A percentile compares a stretch with the other conserved stretches of the same genome.
Conservation (phyloP, 2,113 vertebrate species). For the Sapajus apella region DNA sequence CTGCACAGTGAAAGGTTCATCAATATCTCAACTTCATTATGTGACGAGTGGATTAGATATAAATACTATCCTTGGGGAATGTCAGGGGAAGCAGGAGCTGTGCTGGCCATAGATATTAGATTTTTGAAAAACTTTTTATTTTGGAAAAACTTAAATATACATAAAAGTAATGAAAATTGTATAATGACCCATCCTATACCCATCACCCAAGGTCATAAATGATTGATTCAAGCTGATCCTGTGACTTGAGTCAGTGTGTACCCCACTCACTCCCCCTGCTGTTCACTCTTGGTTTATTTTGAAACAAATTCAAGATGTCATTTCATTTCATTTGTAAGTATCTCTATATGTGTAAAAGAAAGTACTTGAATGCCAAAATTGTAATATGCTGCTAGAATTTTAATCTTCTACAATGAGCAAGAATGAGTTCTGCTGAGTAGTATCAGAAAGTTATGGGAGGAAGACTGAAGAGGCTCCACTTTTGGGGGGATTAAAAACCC, state of each 20-base stretch:
- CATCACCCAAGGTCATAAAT: not conserved
- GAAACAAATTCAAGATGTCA: not conserved
- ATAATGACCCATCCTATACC: not conserved
- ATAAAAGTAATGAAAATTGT: not conserved
- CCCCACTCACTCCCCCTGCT: not conserved
- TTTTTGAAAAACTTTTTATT: constrained; percentile 34
- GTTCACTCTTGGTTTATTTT: not conserved
- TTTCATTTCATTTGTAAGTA: constrained; percentile 33
- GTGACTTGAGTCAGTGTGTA: not conserved
- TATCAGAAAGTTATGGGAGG: not conserved
- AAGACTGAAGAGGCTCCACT: not conserved
- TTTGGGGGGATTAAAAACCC: not conserved
- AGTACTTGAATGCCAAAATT: not conserved
- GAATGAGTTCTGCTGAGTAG: not conserved
- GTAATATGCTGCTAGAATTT: not conserved
- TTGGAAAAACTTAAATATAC: not conserved
- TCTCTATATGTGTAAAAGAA: not conserved
- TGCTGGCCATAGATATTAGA: not conserved
- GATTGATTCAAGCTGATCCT: not conserved
- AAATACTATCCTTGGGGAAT: not conserved
- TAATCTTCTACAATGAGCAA: not conserved
- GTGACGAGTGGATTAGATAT: constrained; percentile 36
- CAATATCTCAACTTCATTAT: constrained; percentile 38
- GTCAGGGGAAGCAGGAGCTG: not conserved
- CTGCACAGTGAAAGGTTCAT: not conserved